Base-by-base conservation (phyloP, 2,888 invertebrate species). In the Sphaerophoria taeniata region DNA sequence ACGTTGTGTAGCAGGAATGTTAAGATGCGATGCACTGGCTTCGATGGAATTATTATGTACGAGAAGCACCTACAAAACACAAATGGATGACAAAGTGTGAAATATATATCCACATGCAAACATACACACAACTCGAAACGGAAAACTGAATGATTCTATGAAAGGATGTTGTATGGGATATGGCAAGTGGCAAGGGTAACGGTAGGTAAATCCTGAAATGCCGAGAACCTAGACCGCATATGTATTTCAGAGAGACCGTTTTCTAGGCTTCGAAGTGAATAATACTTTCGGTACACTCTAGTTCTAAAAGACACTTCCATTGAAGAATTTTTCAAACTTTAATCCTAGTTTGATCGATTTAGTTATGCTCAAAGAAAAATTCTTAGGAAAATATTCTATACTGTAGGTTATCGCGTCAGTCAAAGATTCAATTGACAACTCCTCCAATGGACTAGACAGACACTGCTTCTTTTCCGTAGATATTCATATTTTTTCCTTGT, bases 41-140 rank as follows among this genome's bases (percentile, higher is more conserved):
- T 92, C 90, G 90, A 91, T 88, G 90, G 90, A 89, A 92, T 91
- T 90, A 92, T 92, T 89, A 91, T 89, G 89, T 92, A 92, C 84
- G 92, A 91, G 89, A 91, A 92, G 89, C 91, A 92, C 92, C 92
- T 92, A 90, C 87, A 89, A 89, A 90, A 72, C 43, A 84, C 58
- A 79, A 79, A 70, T 43, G 65, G 72, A 79, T 87, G 83, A 87
- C 72, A 84, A 78, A 83, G 65, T 79, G 69, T 43, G 45, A 61
- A 69, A 56, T 84, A 60, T 16, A 76, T 45, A 47, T 43, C 24
- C 7, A 43, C 11, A 24, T 7, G 24, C 9, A 24, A 9, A 51
- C 14, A 55, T 33, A 36, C 60, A 78, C n/a, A 34, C 76, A 72
- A 85, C 60, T 36, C 7, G 12, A 39, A 36, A 16, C 39, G 16